These are phyloP conservation scores for Anoplophora glabripennis DNA, from an alignment of 1,140 invertebrate species.

Conservation along the genomic window DNA sequence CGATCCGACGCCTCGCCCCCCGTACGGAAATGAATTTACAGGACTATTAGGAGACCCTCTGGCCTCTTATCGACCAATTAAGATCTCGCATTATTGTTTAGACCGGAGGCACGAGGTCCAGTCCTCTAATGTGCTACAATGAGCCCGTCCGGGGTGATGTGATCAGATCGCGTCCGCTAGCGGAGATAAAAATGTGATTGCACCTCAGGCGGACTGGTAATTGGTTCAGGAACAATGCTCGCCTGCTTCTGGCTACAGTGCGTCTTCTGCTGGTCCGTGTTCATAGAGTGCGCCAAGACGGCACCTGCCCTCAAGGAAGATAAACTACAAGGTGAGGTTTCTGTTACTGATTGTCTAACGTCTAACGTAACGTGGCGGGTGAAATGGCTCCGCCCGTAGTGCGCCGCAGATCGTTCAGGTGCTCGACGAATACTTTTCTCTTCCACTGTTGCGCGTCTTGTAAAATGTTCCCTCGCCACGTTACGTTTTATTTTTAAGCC, in stretches of 20 bases:
- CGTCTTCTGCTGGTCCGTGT: background rate
- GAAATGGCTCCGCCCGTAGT: too few relatives aligned
- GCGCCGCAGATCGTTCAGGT: too few relatives aligned
- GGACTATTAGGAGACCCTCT: background rate
- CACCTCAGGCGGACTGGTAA: background rate
- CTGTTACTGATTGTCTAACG: too few relatives aligned
- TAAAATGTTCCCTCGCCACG: too few relatives aligned
- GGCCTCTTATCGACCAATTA: background rate
- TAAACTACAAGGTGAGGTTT: slow-evolving; percentile 1
- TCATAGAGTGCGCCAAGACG: slow-evolving; percentile 3
- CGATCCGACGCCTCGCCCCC: background rate
- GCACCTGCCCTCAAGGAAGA: background rate
- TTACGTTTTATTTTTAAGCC: too few relatives aligned
- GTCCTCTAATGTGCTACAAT: background rate
- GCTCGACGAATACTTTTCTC: too few relatives aligned
- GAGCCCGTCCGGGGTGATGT: background rate
- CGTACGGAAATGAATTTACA: background rate
- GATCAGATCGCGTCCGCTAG: background rate
- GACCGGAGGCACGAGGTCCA: background rate
- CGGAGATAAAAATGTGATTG: slow-evolving; percentile 5
- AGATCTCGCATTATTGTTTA: background rate
- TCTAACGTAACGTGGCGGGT: too few relatives aligned
- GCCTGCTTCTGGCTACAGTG: background rate
- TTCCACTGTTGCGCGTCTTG: too few relatives aligned
- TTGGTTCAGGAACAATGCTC: background rate